Evolutionary conservation across 1,140 invertebrate species (phyloP).

Genomic region (Bombus pascuorum): DNA sequence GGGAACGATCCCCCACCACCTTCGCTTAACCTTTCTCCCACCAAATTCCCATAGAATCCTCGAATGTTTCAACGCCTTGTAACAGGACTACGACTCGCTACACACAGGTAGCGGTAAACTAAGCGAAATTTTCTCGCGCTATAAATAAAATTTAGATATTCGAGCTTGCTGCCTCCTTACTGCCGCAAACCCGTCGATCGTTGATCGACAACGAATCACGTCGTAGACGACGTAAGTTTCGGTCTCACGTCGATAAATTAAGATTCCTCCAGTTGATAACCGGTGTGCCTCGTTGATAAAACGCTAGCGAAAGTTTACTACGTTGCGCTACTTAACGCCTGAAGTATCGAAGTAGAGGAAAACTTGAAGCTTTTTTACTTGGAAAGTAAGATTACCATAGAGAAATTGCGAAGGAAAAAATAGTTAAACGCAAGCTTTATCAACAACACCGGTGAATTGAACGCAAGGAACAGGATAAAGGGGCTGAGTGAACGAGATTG

Average conservation of each 20-base stretch:
- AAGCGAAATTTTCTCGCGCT: too few species aligned
- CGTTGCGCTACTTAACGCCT: not conserved
- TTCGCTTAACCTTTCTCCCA: not conserved
- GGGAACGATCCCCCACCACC: not conserved
- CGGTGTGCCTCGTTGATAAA: too few species aligned
- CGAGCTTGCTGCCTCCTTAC: too few species aligned
- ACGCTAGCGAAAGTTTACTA: not conserved
- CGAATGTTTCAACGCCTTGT: not conserved
- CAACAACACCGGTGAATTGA: slow-evolving; percentile 16
- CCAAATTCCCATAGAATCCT: not conserved
- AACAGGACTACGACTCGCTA: too few species aligned
- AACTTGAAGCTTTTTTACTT: not conserved
- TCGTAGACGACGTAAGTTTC: not conserved
- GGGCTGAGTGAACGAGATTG: slow-evolving; percentile 23
- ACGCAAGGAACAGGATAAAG: slow-evolving; percentile 13
- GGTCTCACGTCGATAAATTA: too few species aligned
- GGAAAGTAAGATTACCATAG: not conserved
- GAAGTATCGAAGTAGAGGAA: not conserved
- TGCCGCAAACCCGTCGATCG: too few species aligned
- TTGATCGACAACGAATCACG: too few species aligned
- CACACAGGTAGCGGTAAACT: rapidly evolving
- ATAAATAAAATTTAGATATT: too few species aligned
- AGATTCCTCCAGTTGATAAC: not conserved
- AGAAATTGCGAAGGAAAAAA: not conserved
- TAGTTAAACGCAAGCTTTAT: not conserved